Evolutionary conservation across 2,113 vertebrate genomes (phyloP), one percentile per base, ranked within the genome.

Genomic region (Neodontobutis hainanensis): DNA sequence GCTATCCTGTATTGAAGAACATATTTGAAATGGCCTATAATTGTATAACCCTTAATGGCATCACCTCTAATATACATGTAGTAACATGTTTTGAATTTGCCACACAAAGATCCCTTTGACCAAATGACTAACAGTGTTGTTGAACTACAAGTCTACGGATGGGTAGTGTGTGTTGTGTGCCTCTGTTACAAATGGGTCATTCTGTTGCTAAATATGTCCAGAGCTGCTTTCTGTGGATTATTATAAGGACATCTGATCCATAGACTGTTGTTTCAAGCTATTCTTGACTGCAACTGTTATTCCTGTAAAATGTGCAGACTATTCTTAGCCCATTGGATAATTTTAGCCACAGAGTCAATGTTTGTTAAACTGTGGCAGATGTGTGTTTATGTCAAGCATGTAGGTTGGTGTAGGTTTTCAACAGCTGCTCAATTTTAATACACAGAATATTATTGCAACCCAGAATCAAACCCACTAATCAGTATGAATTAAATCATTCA

Each of bases 231-330:
- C 9, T 15, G 34, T 14, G 49, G 42, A 27, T 73, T 40, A 65
- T 57, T 44, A n/a, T 57, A 19, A 77, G 40, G 11, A 36, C 5
- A 55, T 55, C 50, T 78, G 65, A 70, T 48, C 47, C 68, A 19
- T 53, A 35, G 19, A 52, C 11, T 53, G 51, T 53, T 35, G 51
- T 60, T 50, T 43, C 36, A 57, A 3, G 14, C 58, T 72, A 63
- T 70, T 79, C 51, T 43, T 40, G 43, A 68, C 49, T 58, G n/a
- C 12, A 8, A 32, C 27, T 75, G 38, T 61, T 80, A 40, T 67
- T 78, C 36, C 47, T 56, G n/a, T 48, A 6, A 64, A 58, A 51
- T 44, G 45, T 5, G 59, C 1, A 35, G 12, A 46, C 57, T 80
- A 40, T 74, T 51, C 53, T 77, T 67, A 51, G 66, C 47, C 8